Evolutionary conservation across 1,140 invertebrate genomes (phyloP).

Genomic region (Hermatobates lingyangjiaoensis): DNA sequence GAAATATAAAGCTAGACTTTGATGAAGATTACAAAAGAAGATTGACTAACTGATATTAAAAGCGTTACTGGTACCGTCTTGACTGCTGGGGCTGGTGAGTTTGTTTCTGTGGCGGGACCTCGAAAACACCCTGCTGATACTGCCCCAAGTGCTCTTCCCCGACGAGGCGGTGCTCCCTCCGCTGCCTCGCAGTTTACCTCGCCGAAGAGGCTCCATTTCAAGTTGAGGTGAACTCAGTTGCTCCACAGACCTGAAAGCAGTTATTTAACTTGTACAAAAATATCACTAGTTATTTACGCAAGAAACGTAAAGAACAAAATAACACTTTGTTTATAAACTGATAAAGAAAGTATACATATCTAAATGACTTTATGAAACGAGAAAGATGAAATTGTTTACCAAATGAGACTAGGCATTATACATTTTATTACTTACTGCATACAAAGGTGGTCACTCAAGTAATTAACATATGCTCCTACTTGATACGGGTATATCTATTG

Average conservation of each 20-base stretch:
- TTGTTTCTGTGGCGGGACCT: conserved; percentile 56
- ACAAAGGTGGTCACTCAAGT: no score
- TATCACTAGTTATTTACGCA: background rate
- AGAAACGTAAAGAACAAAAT: background rate
- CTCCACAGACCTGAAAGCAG: conserved; percentile 46
- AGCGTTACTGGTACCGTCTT: conserved; percentile 21
- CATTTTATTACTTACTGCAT: no score
- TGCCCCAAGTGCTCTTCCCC: conserved; percentile 46
- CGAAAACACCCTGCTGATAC: conserved; percentile 68
- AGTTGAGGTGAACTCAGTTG: conserved; percentile 39
- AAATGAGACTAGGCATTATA: no score
- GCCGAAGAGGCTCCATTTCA: conserved; percentile 19
- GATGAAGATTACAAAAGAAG: no score
- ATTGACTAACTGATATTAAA: no score
- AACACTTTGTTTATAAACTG: background rate
- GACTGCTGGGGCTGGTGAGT: conserved; percentile 21
- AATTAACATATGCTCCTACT: no score
- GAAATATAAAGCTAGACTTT: no score
- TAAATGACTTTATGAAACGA: no score
- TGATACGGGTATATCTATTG: no score
- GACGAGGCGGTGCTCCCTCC: conserved; percentile 21
- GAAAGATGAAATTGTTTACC: no score
- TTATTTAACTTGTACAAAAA: conserved; percentile 7
- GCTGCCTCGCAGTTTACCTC: conserved; percentile 21
- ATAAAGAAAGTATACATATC: background rate